A percentile compares a stretch with the other conserved stretches of the same genome.
Evolutionary conservation across 2,888 invertebrate genomes (phyloP).

Genomic region (Drosophila tripunctata): DNA sequence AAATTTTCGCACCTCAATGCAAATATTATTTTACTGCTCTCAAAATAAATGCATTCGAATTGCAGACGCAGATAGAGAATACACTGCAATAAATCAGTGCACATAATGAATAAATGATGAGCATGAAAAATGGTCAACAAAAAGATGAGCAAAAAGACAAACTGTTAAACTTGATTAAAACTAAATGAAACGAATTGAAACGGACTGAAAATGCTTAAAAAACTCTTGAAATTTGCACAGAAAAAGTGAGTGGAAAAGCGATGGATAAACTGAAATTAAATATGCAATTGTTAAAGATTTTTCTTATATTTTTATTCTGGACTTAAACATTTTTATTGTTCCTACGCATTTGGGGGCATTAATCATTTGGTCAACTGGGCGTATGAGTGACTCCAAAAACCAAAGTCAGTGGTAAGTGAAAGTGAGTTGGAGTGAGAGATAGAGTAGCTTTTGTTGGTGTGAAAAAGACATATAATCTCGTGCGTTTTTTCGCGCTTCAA

Average conservation of each 20-base stretch:
- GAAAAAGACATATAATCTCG: slow-evolving; percentile 61
- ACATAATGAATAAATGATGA: slow-evolving; percentile 68
- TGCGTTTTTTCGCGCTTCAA: slow-evolving; percentile 72
- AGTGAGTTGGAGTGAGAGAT: not conserved
- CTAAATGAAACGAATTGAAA: slow-evolving; percentile 22
- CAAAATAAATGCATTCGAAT: slow-evolving; percentile 30
- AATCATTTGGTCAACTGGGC: slow-evolving; percentile 69
- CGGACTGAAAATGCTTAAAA: slow-evolving; percentile 34
- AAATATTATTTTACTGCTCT: slow-evolving; percentile 52
- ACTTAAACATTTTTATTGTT: not conserved
- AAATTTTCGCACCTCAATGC: slow-evolving; percentile 58
- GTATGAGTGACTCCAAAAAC: slow-evolving; percentile 44
- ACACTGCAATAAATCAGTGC: slow-evolving; percentile 59
- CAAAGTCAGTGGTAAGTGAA: slow-evolving; percentile 1
- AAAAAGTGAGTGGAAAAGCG: slow-evolving; percentile 12
- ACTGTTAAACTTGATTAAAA: slow-evolving; percentile 18
- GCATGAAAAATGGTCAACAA: slow-evolving; percentile 39
- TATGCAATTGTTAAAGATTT: slow-evolving; percentile 45
- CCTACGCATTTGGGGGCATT: slow-evolving; percentile 55
- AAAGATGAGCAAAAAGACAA: slow-evolving; percentile 7
- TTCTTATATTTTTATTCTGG: slow-evolving; percentile 20
- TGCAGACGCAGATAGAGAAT: not conserved
- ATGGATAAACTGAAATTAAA: slow-evolving; percentile 34
- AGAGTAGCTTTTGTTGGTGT: slow-evolving; percentile 34
- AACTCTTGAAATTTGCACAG: slow-evolving; percentile 20